A percentile compares a stretch with the other conserved stretches of the same genome.
Evolutionary conservation across 1,140 invertebrate genomes (phyloP).

Genomic region (Heliothis virescens): DNA sequence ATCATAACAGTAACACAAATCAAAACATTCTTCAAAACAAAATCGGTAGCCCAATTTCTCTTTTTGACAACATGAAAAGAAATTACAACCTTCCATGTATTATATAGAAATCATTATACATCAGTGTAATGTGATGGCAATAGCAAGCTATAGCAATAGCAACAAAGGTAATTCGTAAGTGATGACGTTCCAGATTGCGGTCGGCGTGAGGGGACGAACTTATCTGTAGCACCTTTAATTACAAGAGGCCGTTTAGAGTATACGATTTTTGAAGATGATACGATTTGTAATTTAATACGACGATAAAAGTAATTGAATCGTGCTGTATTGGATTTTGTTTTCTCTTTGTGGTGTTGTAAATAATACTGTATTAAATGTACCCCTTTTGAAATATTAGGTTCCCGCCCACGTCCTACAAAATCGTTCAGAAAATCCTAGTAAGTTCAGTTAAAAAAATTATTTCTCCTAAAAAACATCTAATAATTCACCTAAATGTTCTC

Average conservation of each 20-base stretch:
- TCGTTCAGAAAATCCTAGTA: too few relatives aligned
- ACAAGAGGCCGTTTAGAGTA: slow-evolving; percentile 68
- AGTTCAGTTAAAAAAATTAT: too few relatives aligned
- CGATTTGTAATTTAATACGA: neutral
- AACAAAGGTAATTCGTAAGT: slow-evolving; percentile 80
- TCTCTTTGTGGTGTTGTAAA: neutral
- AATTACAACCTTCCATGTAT: slow-evolving; percentile 25
- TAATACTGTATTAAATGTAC: neutral
- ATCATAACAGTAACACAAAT: too few relatives aligned
- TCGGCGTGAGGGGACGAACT: slow-evolving; percentile 68
- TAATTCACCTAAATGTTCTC: too few relatives aligned
- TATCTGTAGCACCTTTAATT: slow-evolving; percentile 77
- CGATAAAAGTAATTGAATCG: slow-evolving; percentile 1
- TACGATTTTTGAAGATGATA: slow-evolving; percentile 55
- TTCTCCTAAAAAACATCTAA: too few relatives aligned
- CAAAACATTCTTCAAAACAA: neutral
- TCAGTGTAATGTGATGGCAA: slow-evolving; percentile 20
- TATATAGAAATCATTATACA: neutral
- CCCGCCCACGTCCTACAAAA: too few relatives aligned
- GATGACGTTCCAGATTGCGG: slow-evolving; percentile 69
- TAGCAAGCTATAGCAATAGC: slow-evolving; percentile 47
- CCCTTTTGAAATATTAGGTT: too few relatives aligned
- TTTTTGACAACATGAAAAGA: slow-evolving; percentile 43
- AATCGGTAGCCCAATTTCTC: slow-evolving; percentile 17
- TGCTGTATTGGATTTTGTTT: neutral